These are phyloP conservation scores for Chaetodon trifascialis DNA, from an alignment of 2,113 vertebrate genomes.

Conservation along the genomic window DNA sequence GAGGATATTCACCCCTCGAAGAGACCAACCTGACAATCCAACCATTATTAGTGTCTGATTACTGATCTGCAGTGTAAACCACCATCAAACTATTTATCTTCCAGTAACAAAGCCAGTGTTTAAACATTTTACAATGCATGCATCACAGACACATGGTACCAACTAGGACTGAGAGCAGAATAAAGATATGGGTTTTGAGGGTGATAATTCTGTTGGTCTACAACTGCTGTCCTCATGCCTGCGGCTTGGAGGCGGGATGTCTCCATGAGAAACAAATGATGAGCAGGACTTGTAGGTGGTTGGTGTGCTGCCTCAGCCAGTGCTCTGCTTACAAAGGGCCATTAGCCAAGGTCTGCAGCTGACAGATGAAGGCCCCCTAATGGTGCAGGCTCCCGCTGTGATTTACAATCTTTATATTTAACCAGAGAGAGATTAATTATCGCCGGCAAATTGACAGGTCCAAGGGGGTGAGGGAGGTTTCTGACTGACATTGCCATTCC, in stretches of 20 bases:
- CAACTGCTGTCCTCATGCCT: slow-evolving; percentile 10
- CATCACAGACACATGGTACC: neutral
- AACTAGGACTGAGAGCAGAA: neutral
- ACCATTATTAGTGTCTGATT: neutral
- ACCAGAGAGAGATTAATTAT: slow-evolving; percentile 83
- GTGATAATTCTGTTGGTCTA: slow-evolving; percentile 1
- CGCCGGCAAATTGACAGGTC: slow-evolving; percentile 77
- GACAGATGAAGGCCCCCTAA: slow-evolving; percentile 79
- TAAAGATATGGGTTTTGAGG: neutral
- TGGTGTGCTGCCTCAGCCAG: slow-evolving; percentile 59
- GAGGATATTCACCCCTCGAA: neutral
- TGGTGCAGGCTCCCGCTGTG: slow-evolving; percentile 73
- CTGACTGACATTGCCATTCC: slow-evolving; percentile 75
- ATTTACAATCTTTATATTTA: slow-evolving; percentile 86
- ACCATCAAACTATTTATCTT: neutral
- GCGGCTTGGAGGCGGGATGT: slow-evolving; percentile 22
- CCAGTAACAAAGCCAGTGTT: neutral
- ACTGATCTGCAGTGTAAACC: neutral
- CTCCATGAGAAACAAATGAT: slow-evolving; percentile 66
- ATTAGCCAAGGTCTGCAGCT: slow-evolving; percentile 77
- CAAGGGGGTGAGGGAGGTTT: slow-evolving; percentile 67
- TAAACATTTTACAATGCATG: neutral
- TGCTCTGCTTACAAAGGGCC: slow-evolving; percentile 72
- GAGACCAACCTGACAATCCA: neutral
- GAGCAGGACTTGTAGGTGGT: slow-evolving; percentile 61